Base-by-base conservation (phyloP, 1,140 invertebrate species). In the Ceratosolen fusciceps region DNA sequence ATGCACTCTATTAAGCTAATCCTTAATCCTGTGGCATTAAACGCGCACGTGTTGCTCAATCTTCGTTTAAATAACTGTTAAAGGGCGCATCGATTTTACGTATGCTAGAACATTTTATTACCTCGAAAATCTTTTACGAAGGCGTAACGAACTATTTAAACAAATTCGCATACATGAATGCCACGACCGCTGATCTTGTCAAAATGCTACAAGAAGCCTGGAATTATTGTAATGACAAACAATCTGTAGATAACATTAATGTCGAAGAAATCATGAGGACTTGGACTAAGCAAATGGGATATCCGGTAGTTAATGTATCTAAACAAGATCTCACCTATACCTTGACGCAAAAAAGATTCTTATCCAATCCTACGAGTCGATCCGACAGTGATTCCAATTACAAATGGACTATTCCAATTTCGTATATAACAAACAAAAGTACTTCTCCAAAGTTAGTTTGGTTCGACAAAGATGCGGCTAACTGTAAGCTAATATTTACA, bases 241-340 rank as follows among this genome's bases (percentile, higher is more conserved):
- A 93, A 0, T 86, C 92, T 26, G 86, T 84, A 19, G 81, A 86
- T 26, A 84, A 88, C 29, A 85, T 92, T 19, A 91, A 94, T 81
- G 87, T 95, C 9, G 93, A 93, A 0, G 86, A 92, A 24, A 94
- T 98, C 65, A 96, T 99, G 95, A 93, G 97, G 82, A 97, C 96
- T 0, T 99, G 97, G 96, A 97, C 96, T 0, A 91, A 93, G 52
- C 97, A 99, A 90, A 98, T 96, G 94, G 97, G 97, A 10, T 96
- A 94, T 82, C 97, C 98, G 0, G 91, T 98, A 0, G 89, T 98
- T 0, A 93, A 90, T 2, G 93, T 96, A 3, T 89, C 81, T 1
- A 90, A 87, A 70, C 83, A 84, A 3, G 82, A 85, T 37, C 91
- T 91, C 58, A 91, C 87, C 3, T 93, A 93, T 67, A 90, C 89